Percentiles rank a stretch among this genome's conserved stretches.
Evolutionary conservation across 2,113 vertebrate genomes (phyloP).

Genomic region (Podarcis muralis): DNA sequence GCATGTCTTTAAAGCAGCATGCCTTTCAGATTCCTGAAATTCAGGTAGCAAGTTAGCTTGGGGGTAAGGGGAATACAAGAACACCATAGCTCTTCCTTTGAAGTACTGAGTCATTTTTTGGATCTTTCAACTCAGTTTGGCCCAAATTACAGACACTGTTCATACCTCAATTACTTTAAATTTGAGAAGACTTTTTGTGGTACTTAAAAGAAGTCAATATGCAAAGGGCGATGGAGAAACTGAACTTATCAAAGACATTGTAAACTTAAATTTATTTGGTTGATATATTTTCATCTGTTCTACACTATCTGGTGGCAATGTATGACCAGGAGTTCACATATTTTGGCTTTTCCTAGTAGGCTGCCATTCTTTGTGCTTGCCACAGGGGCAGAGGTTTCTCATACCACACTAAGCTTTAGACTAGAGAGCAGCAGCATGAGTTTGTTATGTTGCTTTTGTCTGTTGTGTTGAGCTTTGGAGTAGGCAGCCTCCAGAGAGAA

Average conservation of each 20-base stretch:
- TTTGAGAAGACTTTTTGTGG: conserved; percentile 66
- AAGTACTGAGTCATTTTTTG: conserved; percentile 56
- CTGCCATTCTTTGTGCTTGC: not conserved
- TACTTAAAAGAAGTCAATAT: conserved; percentile 58
- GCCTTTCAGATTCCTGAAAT: conserved; percentile 46
- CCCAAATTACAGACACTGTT: conserved; percentile 52
- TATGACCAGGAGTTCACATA: conserved; percentile 48
- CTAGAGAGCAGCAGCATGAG: not conserved
- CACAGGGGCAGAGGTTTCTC: not conserved
- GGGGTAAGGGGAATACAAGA: conserved; percentile 45
- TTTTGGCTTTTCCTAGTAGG: not conserved
- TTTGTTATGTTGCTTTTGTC: not conserved
- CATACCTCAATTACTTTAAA: conserved; percentile 34
- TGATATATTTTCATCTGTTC: conserved; percentile 71
- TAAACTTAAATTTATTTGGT: conserved; percentile 70
- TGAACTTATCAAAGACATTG: conserved; percentile 80
- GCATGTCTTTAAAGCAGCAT: conserved; percentile 52
- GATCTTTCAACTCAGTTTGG: conserved; percentile 58
- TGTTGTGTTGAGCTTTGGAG: not conserved
- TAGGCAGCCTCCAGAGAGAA: not conserved
- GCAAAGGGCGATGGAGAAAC: conserved; percentile 78
- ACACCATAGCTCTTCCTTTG: conserved; percentile 44
- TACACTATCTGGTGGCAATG: conserved; percentile 59
- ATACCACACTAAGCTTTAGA: not conserved
- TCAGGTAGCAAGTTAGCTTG: conserved; percentile 69